Percentiles rank a stretch among this genome's conserved stretches.
Conservation (phyloP, 2,888 invertebrate genomes). For the Tortrix viridana region DNA sequence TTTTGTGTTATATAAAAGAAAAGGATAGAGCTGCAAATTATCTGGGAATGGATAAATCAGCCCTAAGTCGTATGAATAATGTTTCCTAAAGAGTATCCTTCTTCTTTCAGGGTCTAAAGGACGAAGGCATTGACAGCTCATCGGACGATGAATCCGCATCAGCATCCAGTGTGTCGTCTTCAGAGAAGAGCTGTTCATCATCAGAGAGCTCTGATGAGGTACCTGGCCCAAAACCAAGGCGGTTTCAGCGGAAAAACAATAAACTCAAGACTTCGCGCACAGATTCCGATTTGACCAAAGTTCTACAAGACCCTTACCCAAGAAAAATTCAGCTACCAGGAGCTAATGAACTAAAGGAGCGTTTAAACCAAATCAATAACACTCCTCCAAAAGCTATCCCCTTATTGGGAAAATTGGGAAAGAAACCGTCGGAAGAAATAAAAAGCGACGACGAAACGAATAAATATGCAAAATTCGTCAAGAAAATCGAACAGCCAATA, state of each 20-base stretch:
- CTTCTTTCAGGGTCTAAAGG: conserved; percentile 75
- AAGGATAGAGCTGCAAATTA: too few relatives aligned
- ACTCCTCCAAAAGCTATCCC: conserved; percentile 65
- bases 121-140: conserved; percentile 82
- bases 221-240: conserved; percentile 65
- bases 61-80: too few relatives aligned
- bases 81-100: conserved; percentile 13
- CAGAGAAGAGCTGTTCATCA: conserved; percentile 78
- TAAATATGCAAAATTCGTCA: conserved; percentile 60
- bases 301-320: conserved; percentile 58
- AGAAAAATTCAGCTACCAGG: conserved; percentile 57
- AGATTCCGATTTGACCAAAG: conserved; percentile 71
- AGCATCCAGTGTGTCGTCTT: conserved; percentile 74
- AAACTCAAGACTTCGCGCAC: conserved; percentile 75
- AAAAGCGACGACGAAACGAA: conserved; percentile 66
- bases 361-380: conserved; percentile 66
- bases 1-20: too few relatives aligned
- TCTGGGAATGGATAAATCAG: too few relatives aligned
- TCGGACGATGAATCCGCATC: conserved; percentile 78
- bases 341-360: conserved; percentile 59
- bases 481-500: conserved; percentile 71
- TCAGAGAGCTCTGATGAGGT: conserved; percentile 76
- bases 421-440: conserved; percentile 65
- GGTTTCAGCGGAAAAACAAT: conserved; percentile 74
- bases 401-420: conserved; percentile 67